A percentile compares a stretch with the other conserved stretches of the same genome.
These are phyloP conservation scores for Heliconius aoede DNA, from an alignment of 2,888 invertebrate species.

Conservation along the genomic window DNA sequence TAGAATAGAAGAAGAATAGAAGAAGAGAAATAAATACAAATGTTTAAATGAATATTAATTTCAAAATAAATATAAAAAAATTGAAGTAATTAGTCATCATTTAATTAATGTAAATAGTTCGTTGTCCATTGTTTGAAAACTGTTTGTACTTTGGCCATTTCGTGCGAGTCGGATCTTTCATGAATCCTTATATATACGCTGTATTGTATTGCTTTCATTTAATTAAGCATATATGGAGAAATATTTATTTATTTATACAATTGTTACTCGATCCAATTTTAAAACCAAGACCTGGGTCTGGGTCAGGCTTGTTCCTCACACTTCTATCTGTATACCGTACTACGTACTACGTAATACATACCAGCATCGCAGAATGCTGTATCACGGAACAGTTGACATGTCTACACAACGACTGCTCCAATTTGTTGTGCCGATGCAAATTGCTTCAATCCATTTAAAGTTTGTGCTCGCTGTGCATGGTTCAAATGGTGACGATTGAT, in stretches of 20 bases:
- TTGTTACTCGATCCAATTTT: not conserved
- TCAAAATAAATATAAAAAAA: not conserved
- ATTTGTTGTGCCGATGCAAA: conserved; percentile 59
- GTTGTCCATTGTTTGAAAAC: conserved; percentile 2
- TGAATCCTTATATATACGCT: conserved; percentile 17
- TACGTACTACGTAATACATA: conserved; percentile 18
- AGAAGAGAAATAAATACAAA: too few relatives aligned
- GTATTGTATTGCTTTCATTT: conserved; percentile 19
- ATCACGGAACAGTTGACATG: conserved; percentile 46
- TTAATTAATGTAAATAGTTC: not conserved
- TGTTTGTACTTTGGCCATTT: not conserved
- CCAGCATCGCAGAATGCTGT: conserved; percentile 32
- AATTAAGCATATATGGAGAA: conserved; percentile 7
- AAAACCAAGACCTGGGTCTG: too few relatives aligned
- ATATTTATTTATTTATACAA: not conserved
- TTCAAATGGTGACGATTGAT: not conserved
- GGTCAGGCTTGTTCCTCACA: not conserved
- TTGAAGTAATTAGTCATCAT: not conserved
- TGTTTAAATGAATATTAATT: not conserved
- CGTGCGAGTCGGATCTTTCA: not conserved
- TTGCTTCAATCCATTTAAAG: conserved; percentile 51
- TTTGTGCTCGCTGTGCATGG: conserved; percentile 37
- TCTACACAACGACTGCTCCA: conserved; percentile 45
- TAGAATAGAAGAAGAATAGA: too few relatives aligned
- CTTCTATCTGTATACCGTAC: not conserved